Evolutionary conservation across 1,140 invertebrate species (phyloP).

Genomic region (Arion vulgaris): DNA sequence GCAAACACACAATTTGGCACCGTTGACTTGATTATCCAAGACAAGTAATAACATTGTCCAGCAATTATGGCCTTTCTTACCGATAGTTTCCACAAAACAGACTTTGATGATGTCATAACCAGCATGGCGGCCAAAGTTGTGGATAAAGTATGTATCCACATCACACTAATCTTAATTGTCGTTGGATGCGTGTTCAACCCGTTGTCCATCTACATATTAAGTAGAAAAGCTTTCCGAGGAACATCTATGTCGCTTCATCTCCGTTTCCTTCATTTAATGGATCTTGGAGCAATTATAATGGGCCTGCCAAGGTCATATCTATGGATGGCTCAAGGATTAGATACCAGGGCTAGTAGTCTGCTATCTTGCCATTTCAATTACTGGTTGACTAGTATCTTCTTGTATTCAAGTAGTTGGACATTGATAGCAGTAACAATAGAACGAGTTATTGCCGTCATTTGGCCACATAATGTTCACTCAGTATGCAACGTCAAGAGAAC

Average conservation of each 20-base stretch:
- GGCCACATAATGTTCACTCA: background rate
- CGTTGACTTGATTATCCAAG: too few species aligned
- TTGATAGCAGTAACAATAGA: constrained; percentile 10
- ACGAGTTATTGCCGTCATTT: background rate
- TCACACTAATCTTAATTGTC: background rate
- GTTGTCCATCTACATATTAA: constrained; percentile 20
- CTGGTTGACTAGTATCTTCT: background rate
- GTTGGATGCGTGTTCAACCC: background rate
- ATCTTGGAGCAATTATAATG: background rate
- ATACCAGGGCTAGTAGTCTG: background rate
- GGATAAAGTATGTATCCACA: background rate
- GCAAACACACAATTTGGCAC: too few species aligned
- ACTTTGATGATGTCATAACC: background rate
- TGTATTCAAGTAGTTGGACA: constrained; percentile 14
- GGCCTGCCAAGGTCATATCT: background rate
- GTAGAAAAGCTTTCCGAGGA: background rate
- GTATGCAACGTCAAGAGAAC: background rate
- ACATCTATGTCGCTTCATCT: constrained; percentile 11
- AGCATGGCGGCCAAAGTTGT: background rate
- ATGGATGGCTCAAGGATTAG: background rate
- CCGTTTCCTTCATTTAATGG: constrained; percentile 14
- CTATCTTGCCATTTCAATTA: background rate
- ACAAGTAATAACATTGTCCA: too few species aligned
- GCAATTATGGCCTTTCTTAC: too few species aligned
- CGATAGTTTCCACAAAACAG: too few species aligned